phyloP scores from a whole-genome alignment of 1,140 invertebrate genomes.

The Proctacanthus coquilletti region DNA sequence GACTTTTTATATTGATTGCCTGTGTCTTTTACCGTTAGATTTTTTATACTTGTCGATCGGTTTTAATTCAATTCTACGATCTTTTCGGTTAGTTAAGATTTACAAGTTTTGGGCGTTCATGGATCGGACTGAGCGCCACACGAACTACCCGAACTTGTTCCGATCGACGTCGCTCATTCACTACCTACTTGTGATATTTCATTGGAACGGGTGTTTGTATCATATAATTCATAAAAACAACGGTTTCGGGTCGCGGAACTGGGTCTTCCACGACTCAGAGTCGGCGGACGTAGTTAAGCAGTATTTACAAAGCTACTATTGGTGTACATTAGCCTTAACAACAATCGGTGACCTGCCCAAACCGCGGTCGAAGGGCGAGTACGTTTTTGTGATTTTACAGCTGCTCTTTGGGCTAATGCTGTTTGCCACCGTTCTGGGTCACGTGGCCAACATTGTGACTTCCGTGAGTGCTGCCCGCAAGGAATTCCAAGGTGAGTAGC shows the following conservation, averaged over 20 bases:
- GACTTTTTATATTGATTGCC: slow-evolving; percentile 95
- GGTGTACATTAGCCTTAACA: slow-evolving; percentile 90
- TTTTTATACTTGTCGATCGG: slow-evolving; percentile 96
- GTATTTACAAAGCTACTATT: slow-evolving; percentile 95
- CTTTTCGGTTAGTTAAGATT: slow-evolving; percentile 95
- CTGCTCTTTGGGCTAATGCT: slow-evolving; percentile 78
- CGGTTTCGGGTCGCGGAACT: slow-evolving; percentile 80
- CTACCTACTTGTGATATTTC: slow-evolving; percentile 95
- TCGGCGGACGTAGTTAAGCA: slow-evolving; percentile 78
- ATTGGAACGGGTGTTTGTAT: slow-evolving; percentile 98
- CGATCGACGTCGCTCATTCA: slow-evolving; percentile 86
- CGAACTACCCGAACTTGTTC: slow-evolving; percentile 97
- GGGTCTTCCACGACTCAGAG: slow-evolving; percentile 73
- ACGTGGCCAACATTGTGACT: slow-evolving; percentile 91
- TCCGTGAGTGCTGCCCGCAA: slow-evolving; percentile 86
- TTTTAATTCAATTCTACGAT: slow-evolving; percentile 92
- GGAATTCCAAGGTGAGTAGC: slow-evolving; percentile 87
- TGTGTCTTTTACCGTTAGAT: slow-evolving; percentile 92
- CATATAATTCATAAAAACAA: slow-evolving; percentile 91
- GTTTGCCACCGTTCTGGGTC: slow-evolving; percentile 82
- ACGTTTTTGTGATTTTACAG: slow-evolving; percentile 79
- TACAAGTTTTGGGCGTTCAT: slow-evolving; percentile 97
- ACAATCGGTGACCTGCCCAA: slow-evolving; percentile 70
- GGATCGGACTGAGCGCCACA: slow-evolving; percentile 94
- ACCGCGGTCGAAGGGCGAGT: slow-evolving; percentile 76